Evolutionary conservation across 2,888 invertebrate genomes (phyloP), one percentile per base, ranked within the genome.

Genomic region (Campaea margaritaria): DNA sequence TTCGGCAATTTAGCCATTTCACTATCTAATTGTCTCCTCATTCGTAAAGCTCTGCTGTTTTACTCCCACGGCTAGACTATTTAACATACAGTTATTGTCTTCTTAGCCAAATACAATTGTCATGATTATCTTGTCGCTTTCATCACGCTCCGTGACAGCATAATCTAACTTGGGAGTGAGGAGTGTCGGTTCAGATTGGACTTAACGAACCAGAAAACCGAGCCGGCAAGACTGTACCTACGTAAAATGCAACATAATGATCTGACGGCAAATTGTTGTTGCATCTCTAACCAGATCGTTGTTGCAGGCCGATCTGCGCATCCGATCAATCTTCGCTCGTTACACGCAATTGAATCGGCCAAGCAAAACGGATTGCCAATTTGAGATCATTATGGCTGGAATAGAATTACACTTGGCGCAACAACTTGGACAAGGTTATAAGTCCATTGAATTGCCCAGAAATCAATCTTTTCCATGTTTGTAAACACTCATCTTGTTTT

Each of bases 331-430:
- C 77, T 77, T 70, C 64, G 72, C 73, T 77, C 70, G 80, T 82
- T 81, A 79, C 78, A 82, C 78, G 84, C 83, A 80, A 81, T 81
- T 76, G 75, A 76, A 74, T 74, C 76, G 70, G 62, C 77, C 78
- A 72, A 75, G 79, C 84, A 78, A 74, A 79, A 82, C 84, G 76
- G 76, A 84, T 83, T 82, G 82, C 76, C 83, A 84, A 84, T 85
- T 84, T 79, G 70, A 73, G 75, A 81, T 79, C 78, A 79, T 83
- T 79, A 79, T 72, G 65, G 73, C 74, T 76, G 74, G 71, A 82
- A 81, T 82, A 75, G 75, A 75, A 75, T 82, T 75, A 74, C 68
- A 61, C 64, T 75, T 75, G 66, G 68, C 61, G 67, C 73, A 76
- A 73, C 62, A 59, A 64, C 53, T 64, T 67, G 28, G 64, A 64